Percentiles rank a stretch among this genome's conserved stretches.
phyloP scores from a whole-genome alignment of 2,113 vertebrate species.

The Ardeotis arabs region DNA sequence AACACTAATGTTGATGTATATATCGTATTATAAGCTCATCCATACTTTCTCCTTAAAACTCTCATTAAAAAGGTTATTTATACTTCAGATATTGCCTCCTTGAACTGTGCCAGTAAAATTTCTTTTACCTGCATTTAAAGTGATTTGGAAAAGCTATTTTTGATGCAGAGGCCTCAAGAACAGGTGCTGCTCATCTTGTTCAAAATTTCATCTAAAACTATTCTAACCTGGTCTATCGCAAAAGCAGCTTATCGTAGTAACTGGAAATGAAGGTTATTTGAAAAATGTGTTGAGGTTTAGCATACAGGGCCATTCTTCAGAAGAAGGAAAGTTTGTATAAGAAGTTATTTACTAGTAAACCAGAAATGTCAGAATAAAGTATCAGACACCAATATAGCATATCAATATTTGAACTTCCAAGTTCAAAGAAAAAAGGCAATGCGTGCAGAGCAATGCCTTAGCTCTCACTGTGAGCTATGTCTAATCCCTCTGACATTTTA shows the following conservation, averaged over 20 bases:
- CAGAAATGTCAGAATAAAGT: neutral
- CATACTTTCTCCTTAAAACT: neutral
- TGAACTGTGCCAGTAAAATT: neutral
- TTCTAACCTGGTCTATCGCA: neutral
- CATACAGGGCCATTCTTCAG: neutral
- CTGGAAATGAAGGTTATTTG: neutral
- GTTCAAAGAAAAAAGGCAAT: neutral
- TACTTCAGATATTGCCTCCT: neutral
- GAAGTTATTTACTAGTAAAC: neutral
- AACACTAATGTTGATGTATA: neutral
- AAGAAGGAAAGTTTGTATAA: neutral
- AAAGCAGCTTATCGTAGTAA: neutral
- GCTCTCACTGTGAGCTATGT: neutral
- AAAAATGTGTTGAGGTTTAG: neutral
- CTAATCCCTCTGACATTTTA: neutral
- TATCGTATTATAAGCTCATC: neutral
- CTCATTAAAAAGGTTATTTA: neutral
- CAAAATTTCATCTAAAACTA: neutral
- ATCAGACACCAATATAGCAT: neutral
- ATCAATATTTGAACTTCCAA: neutral
- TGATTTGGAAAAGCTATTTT: conserved; percentile 23
- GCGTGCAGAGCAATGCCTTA: neutral
- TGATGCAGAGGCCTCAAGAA: neutral
- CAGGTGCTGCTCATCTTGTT: neutral
- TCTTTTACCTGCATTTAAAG: neutral